These are phyloP conservation scores for Menidia menidia DNA, from an alignment of 2,797 vertebrate species.

Conservation along the genomic window DNA sequence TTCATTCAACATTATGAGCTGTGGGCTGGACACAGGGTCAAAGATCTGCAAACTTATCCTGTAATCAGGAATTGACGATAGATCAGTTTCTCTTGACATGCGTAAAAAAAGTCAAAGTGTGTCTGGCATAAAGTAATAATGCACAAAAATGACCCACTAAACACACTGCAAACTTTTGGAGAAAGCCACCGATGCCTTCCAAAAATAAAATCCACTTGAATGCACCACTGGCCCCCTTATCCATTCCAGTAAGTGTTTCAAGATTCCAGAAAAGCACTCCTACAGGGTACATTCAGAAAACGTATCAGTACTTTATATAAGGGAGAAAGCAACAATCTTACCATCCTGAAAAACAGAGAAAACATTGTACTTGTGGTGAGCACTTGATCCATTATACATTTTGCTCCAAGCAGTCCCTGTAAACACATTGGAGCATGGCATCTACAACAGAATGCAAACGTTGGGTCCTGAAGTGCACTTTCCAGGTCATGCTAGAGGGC, in stretches of 20 bases:
- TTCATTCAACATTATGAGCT: slow-evolving; percentile 60
- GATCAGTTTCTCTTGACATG: slow-evolving; percentile 44
- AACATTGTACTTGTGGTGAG: slow-evolving; percentile 25
- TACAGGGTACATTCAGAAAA: slow-evolving; percentile 30
- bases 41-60: slow-evolving; percentile 45
- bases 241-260: slow-evolving; percentile 7
- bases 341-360: slow-evolving; percentile 14
- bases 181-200: slow-evolving; percentile 64
- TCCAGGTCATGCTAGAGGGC: slow-evolving; percentile 44
- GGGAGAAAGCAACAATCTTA: slow-evolving; percentile 15
- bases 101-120: slow-evolving; percentile 18
- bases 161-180: slow-evolving; percentile 48
- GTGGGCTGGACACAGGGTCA: slow-evolving; percentile 43
- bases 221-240: slow-evolving; percentile 18
- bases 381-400: slow-evolving; percentile 24
- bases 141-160: slow-evolving; percentile 54
- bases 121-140: slow-evolving; percentile 43
- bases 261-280: slow-evolving; percentile 21
- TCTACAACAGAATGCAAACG: slow-evolving; percentile 66
- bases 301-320: slow-evolving; percentile 10
- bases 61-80: slow-evolving; percentile 51
- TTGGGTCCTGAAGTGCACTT: slow-evolving; percentile 73
- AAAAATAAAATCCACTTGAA: slow-evolving; percentile 29
- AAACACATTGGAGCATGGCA: slow-evolving; percentile 35
- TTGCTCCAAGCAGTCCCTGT: slow-evolving; percentile 34